These are phyloP conservation scores for Mirza zaza DNA, from an alignment of 2,113 vertebrate genomes.

Conservation along the genomic window DNA sequence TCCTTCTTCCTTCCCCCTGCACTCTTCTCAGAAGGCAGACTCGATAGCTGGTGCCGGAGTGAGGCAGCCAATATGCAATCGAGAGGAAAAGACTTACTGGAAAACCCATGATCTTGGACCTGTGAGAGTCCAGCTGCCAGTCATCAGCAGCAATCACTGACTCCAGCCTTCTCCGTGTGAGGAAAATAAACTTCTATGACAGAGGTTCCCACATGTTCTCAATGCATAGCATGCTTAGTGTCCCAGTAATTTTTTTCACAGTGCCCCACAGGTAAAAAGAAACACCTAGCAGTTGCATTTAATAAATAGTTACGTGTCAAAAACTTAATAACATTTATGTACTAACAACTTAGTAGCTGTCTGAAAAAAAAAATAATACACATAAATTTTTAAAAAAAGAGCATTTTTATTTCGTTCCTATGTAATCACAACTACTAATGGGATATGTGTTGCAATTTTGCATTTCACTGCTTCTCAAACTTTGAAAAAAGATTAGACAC, in stretches of 20 bases:
- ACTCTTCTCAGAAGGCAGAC: not conserved
- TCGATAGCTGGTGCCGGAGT: not conserved
- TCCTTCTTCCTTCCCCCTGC: not conserved
- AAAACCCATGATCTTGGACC: not conserved
- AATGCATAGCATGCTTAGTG: not conserved
- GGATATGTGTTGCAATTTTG: not conserved
- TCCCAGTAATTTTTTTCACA: not conserved
- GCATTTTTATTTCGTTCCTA: conserved; percentile 37
- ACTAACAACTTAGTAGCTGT: conserved; percentile 38
- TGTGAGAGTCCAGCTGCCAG: not conserved
- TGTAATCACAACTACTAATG: not conserved
- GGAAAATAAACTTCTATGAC: not conserved
- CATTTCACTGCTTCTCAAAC: not conserved
- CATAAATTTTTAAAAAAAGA: conserved; percentile 17
- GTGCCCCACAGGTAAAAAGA: not conserved
- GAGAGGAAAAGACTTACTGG: not conserved
- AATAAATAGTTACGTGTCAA: conserved; percentile 11
- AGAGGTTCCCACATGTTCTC: not conserved
- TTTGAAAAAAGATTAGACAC: not conserved
- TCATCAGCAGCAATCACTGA: not conserved
- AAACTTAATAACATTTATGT: conserved; percentile 13
- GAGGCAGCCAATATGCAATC: not conserved
- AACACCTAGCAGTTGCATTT: conserved; percentile 1
- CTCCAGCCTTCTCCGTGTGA: not conserved
- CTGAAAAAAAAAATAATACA: conserved; percentile 34